Percentiles rank a stretch among this genome's conserved stretches.
Evolutionary conservation across 64 coral and sea anemone genomes (phyloP).

Genomic region (Hydrozoanthus tunicans): DNA sequence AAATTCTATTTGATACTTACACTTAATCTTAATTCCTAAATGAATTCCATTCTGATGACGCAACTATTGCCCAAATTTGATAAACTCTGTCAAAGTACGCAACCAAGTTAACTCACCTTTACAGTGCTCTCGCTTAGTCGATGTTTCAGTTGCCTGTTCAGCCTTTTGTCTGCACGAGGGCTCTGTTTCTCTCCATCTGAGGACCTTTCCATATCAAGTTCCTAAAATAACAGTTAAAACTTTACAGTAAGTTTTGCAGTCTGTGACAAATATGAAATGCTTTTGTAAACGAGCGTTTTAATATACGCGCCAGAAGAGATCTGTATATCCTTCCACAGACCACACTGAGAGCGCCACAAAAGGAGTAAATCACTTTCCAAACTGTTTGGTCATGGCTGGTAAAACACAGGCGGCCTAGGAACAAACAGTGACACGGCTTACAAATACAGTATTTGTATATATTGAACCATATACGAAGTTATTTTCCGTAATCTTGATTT

Average conservation of each 20-base stretch:
- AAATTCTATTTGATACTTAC: too few relatives aligned
- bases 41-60: neutral
- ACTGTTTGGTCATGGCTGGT: too few relatives aligned
- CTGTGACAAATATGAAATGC: neutral
- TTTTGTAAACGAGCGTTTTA: neutral
- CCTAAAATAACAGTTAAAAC: neutral
- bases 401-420: too few relatives aligned
- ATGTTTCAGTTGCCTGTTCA: constrained; percentile 7
- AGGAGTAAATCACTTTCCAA: too few relatives aligned
- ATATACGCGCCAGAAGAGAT: neutral
- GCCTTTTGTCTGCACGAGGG: constrained; percentile 4
- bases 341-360: too few relatives aligned
- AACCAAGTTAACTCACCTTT: neutral
- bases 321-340: too few relatives aligned
- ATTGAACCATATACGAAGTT: too few relatives aligned
- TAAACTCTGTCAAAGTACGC: neutral
- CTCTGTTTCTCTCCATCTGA: constrained; percentile 20
- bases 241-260: neutral
- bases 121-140: constrained; percentile 25
- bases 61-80: neutral
- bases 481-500: too few relatives aligned
- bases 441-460: too few relatives aligned
- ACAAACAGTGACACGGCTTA: too few relatives aligned
- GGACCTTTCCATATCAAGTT: neutral
- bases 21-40: too few relatives aligned